Conservation (phyloP, 2,797 vertebrate species). For the Anableps anableps region DNA sequence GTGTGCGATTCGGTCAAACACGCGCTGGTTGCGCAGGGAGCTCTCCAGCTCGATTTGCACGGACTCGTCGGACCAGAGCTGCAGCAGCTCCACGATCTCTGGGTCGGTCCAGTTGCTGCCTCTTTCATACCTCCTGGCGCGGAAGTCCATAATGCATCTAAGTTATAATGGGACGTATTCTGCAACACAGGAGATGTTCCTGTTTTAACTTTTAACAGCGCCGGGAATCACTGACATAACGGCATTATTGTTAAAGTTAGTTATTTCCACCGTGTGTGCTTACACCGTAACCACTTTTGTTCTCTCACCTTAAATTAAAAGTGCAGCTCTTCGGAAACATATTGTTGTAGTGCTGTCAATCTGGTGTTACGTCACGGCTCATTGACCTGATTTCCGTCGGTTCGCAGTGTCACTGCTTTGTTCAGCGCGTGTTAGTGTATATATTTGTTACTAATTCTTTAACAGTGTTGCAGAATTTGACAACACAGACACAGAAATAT, state of each 20-base stretch:
- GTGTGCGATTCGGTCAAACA: conserved; percentile 90
- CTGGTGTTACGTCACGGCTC: conserved; percentile 21
- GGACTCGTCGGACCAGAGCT: conserved; percentile 89
- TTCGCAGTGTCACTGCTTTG: not conserved
- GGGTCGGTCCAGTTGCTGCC: conserved; percentile 93
- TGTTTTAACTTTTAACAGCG: conserved; percentile 12
- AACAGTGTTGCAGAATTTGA: conserved; percentile 37
- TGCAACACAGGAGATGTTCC: conserved; percentile 25
- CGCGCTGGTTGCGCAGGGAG: conserved; percentile 90
- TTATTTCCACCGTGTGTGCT: not conserved
- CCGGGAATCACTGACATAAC: not conserved
- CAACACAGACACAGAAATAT: conserved; percentile 53
- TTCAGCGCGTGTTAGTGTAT: not conserved
- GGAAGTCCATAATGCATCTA: conserved; percentile 85
- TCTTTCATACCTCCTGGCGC: conserved; percentile 88
- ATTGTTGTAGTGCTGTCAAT: conserved; percentile 29
- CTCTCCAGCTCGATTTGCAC: conserved; percentile 90
- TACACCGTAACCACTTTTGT: not conserved
- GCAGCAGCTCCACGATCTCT: conserved; percentile 90
- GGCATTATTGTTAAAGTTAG: not conserved
- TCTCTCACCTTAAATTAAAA: conserved; percentile 46
- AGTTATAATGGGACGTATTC: not conserved
- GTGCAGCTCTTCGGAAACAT: conserved; percentile 29
- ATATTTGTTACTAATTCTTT: conserved; percentile 1
- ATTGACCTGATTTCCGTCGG: not conserved